Conservation (phyloP, 2,797 vertebrate genomes). For the Sebastes alutus region DNA sequence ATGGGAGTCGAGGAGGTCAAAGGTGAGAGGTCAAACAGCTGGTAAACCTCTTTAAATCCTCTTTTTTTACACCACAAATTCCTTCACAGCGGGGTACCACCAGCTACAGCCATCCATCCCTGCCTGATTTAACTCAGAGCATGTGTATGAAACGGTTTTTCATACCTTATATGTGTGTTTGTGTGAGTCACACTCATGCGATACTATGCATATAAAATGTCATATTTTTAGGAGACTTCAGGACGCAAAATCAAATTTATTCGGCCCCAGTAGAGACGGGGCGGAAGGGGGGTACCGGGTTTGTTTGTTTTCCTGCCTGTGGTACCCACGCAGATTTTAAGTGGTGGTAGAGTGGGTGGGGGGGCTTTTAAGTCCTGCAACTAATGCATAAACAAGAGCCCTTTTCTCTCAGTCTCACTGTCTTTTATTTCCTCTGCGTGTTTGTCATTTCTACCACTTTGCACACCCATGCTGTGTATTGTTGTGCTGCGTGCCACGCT, state of each 20-base stretch:
- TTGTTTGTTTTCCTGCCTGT: conserved; percentile 63
- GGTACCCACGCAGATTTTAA: conserved; percentile 67
- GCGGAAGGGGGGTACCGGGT: conserved; percentile 19
- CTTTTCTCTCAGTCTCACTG: conserved; percentile 28
- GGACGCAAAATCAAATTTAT: conserved; percentile 44
- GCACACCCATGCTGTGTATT: conserved; percentile 41
- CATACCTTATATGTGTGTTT: neutral
- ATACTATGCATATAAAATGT: conserved; percentile 17
- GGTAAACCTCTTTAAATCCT: conserved; percentile 76
- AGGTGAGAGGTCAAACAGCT: conserved; percentile 80
- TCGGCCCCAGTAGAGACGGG: conserved; percentile 12
- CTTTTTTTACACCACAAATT: conserved; percentile 66
- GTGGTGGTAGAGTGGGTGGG: conserved; percentile 42
- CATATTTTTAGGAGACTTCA: conserved; percentile 16
- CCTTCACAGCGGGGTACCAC: conserved; percentile 60
- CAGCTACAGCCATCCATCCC: conserved; percentile 25
- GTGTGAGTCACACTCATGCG: conserved; percentile 12
- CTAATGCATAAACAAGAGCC: conserved; percentile 65
- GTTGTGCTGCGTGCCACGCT: conserved; percentile 13
- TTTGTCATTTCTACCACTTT: conserved; percentile 48
- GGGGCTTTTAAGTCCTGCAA: conserved; percentile 63
- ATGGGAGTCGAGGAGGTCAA: conserved; percentile 47
- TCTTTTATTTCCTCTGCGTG: conserved; percentile 46
- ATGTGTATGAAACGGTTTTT: conserved; percentile 3
- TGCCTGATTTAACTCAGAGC: conserved; percentile 40